These are phyloP conservation scores for Hybognathus amarus DNA, from an alignment of 2,797 vertebrate species.

Conservation along the genomic window DNA sequence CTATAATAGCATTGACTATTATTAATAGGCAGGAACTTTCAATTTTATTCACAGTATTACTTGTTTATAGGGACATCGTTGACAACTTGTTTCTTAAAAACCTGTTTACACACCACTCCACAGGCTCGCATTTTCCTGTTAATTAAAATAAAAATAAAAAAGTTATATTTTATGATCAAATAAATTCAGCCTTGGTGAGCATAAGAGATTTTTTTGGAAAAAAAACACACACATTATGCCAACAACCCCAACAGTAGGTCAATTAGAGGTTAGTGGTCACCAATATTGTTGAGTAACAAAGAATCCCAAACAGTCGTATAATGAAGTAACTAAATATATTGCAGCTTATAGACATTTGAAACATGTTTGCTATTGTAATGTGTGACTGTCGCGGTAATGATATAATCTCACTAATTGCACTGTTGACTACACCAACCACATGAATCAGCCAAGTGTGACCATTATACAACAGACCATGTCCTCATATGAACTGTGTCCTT, in stretches of 20 bases:
- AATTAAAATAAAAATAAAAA: neutral
- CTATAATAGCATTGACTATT: neutral
- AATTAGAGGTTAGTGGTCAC: neutral
- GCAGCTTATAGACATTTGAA: neutral
- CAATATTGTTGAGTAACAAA: neutral
- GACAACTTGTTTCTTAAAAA: constrained; percentile 74
- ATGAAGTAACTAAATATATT: neutral
- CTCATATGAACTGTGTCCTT: neutral
- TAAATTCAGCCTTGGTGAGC: neutral
- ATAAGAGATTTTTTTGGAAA: neutral
- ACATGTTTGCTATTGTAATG: neutral
- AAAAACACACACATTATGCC: too few relatives aligned
- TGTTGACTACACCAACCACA: neutral
- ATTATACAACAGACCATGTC: constrained; percentile 8
- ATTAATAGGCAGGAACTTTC: neutral
- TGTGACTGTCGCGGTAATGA: neutral
- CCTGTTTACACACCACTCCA: constrained; percentile 72
- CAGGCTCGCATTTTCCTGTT: constrained; percentile 79
- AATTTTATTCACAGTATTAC: constrained; percentile 5
- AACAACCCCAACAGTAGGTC: neutral
- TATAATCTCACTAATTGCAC: constrained; percentile 7
- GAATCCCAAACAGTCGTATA: neutral
- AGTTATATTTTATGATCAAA: neutral
- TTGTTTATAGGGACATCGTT: constrained; percentile 26
- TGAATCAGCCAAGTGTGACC: constrained; percentile 9